Percentiles rank a stretch among this genome's conserved stretches.
Evolutionary conservation across 2,113 vertebrate species (phyloP).

Genomic region (Bubalus kerabau): DNA sequence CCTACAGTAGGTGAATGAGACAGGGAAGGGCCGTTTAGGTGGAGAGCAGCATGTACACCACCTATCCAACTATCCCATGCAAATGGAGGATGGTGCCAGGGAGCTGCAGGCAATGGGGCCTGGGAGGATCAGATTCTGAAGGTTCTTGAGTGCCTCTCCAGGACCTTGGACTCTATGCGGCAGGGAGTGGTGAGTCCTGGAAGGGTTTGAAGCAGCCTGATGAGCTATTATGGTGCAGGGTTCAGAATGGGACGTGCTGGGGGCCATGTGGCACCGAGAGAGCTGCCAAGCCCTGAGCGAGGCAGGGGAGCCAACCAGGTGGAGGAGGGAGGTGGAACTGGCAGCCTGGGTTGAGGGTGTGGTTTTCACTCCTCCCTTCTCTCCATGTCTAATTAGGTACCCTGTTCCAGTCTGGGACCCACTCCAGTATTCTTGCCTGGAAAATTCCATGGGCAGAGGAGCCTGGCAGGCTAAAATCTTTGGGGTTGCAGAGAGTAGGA

Average conservation of each 20-base stretch:
- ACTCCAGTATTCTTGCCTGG: not conserved
- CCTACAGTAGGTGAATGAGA: not conserved
- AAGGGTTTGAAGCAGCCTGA: not conserved
- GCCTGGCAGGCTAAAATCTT: not conserved
- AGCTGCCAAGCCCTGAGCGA: not conserved
- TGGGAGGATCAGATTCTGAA: not conserved
- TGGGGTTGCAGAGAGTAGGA: not conserved
- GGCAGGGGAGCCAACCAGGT: not conserved
- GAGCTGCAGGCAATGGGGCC: not conserved
- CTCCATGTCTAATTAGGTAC: not conserved
- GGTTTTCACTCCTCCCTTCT: not conserved
- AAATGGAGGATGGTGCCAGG: not conserved
- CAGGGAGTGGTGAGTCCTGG: not conserved
- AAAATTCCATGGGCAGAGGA: not conserved
- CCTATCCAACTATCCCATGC: not conserved
- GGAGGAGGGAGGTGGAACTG: not conserved
- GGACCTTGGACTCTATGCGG: not conserved
- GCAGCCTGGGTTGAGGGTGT: not conserved
- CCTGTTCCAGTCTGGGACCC: not conserved
- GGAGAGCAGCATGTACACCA: not conserved
- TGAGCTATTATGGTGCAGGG: not conserved
- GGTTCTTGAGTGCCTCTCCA: not conserved
- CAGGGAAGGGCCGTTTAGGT: not conserved
- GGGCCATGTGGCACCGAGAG: not conserved
- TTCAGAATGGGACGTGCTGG: not conserved